Conservation (phyloP, 2,797 vertebrate species). For the Oreonectes daqikongensis region DNA sequence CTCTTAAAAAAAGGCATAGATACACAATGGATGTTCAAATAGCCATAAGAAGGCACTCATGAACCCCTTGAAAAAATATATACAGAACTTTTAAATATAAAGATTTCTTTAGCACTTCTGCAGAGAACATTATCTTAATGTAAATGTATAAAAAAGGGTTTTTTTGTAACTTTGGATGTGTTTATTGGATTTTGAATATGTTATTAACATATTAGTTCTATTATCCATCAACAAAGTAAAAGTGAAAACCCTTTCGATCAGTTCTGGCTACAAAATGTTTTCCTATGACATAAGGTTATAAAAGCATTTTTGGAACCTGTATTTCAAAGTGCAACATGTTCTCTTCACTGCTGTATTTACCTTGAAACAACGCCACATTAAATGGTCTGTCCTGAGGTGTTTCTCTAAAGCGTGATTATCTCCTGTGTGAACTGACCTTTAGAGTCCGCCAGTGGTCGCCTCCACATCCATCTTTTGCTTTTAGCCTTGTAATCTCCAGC, state of each 20-base stretch:
- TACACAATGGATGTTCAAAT: background rate
- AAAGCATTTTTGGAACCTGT: background rate
- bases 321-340: background rate
- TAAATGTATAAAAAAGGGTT: no score
- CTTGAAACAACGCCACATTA: background rate
- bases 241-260: no score
- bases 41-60: conserved; percentile 33
- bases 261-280: background rate
- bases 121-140: background rate
- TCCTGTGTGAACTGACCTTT: background rate
- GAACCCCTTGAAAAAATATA: background rate
- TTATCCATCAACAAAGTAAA: background rate
- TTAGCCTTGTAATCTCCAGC: background rate
- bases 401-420: background rate
- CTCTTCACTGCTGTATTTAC: background rate
- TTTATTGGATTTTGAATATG: no score
- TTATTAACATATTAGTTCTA: background rate
- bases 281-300: background rate
- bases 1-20: background rate
- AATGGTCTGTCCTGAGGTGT: background rate
- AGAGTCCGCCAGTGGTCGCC: background rate
- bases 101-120: background rate
- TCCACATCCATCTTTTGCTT: conserved; percentile 1
- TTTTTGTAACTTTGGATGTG: no score
- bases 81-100: no score